Percentiles rank a stretch among this genome's conserved stretches.
Evolutionary conservation across 1,140 invertebrate species (phyloP).

Genomic region (Aphelenchoides besseyi): DNA sequence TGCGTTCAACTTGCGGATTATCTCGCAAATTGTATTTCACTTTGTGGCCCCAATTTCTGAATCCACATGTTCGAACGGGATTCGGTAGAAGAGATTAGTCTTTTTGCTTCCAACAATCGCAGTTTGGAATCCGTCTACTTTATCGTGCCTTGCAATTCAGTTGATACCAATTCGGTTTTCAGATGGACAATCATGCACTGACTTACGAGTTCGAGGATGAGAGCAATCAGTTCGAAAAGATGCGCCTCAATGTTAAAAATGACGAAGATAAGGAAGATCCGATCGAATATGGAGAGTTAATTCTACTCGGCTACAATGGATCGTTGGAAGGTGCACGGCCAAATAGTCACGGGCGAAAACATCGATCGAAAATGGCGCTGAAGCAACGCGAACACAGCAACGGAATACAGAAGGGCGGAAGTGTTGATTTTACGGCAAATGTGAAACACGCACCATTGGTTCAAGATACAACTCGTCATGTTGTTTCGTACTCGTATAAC

Average conservation of each 20-base stretch:
- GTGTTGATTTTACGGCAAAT: slow-evolving; percentile 27
- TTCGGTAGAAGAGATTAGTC: too few relatives aligned
- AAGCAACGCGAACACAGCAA: slow-evolving; percentile 38
- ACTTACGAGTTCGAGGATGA: background rate
- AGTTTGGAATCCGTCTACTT: too few relatives aligned
- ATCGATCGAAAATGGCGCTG: slow-evolving; percentile 53
- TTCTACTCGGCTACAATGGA: slow-evolving; percentile 34
- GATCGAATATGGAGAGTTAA: background rate
- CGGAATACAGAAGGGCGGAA: slow-evolving; percentile 54
- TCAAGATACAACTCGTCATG: slow-evolving; percentile 44
- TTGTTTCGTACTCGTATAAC: slow-evolving; percentile 58
- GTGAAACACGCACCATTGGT: slow-evolving; percentile 38
- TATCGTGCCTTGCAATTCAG: too few relatives aligned
- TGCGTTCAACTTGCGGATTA: too few relatives aligned
- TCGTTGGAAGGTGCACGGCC: slow-evolving; percentile 20
- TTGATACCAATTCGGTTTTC: background rate
- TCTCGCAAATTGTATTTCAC: too few relatives aligned
- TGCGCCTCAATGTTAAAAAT: background rate
- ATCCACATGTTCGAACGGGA: too few relatives aligned
- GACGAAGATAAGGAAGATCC: background rate
- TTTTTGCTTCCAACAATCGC: too few relatives aligned
- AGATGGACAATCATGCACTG: background rate
- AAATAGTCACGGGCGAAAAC: slow-evolving; percentile 48
- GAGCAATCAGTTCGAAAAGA: background rate
- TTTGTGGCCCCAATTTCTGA: too few relatives aligned